A percentile compares a stretch with the other conserved stretches of the same genome.
These are phyloP conservation scores for Peucedramus taeniatus DNA, from an alignment of 2,113 vertebrate species.

Conservation along the genomic window DNA sequence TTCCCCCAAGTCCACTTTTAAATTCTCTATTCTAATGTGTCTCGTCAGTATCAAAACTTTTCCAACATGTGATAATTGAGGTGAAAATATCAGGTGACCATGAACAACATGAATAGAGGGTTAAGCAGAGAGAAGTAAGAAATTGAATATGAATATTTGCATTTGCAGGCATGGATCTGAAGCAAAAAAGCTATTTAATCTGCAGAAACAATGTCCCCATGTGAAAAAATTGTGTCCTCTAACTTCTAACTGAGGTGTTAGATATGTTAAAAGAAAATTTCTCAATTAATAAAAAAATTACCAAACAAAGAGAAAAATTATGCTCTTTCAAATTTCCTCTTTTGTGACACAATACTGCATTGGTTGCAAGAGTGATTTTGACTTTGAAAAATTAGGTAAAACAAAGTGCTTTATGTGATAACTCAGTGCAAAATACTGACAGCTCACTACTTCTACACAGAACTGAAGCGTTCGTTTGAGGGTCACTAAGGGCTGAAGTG, in stretches of 20 bases:
- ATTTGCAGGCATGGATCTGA: background rate
- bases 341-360: background rate
- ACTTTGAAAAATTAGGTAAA: background rate
- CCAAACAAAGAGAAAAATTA: background rate
- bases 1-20: background rate
- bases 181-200: background rate
- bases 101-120: background rate
- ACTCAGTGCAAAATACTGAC: background rate
- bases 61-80: accelerated
- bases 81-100: background rate
- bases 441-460: background rate
- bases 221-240: background rate
- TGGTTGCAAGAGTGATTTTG: background rate
- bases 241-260: background rate
- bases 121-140: background rate
- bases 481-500: background rate
- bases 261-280: background rate
- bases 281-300: background rate
- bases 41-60: background rate
- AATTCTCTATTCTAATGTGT: background rate
- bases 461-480: background rate
- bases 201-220: background rate
- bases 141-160: background rate
- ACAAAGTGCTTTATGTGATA: background rate
- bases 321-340: background rate